phyloP scores from a whole-genome alignment of 2,797 vertebrate genomes.

The Chelmon rostratus region DNA sequence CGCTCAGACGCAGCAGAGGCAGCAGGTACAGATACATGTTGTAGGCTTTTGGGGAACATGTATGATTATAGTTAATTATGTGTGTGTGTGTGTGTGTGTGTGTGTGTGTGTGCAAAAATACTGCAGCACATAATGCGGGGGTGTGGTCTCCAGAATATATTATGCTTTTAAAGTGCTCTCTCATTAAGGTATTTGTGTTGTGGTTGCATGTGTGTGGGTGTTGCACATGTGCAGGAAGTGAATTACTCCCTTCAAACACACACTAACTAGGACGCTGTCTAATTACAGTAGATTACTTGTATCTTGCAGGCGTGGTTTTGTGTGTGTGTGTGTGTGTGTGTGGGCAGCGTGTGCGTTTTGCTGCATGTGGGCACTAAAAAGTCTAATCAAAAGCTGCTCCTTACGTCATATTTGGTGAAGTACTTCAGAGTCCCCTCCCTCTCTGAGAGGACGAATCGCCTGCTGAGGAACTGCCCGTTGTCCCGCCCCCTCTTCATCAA shows the following conservation, averaged over 20 bases:
- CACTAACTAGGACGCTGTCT: neutral
- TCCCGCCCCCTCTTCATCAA: conserved; percentile 93
- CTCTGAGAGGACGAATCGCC: conserved; percentile 91
- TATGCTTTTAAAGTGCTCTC: neutral
- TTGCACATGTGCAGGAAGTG: conserved; percentile 1
- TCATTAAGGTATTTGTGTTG: conserved; percentile 20
- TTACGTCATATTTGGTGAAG: conserved; percentile 91
- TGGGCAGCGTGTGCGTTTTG: neutral
- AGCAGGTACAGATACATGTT: neutral
- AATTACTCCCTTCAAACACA: conserved; percentile 4
- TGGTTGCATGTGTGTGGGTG: conserved; percentile 1
- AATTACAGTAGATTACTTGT: conserved; percentile 4
- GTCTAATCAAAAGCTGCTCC: conserved; percentile 55
- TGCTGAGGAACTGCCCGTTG: conserved; percentile 90
- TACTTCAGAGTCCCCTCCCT: conserved; percentile 92
- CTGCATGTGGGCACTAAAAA: neutral
- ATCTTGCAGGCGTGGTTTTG: neutral
- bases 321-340: neutral
- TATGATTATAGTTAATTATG: neutral
- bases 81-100: neutral
- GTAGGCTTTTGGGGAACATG: conserved; percentile 1
- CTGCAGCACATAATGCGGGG: neutral
- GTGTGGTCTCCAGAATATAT: neutral
- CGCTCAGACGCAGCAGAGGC: conserved; percentile 4
- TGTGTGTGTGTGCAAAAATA: neutral